Percentiles rank a stretch among this genome's conserved stretches.
Evolutionary conservation across 2,797 vertebrate species (phyloP).

Genomic region (Avahi laniger): DNA sequence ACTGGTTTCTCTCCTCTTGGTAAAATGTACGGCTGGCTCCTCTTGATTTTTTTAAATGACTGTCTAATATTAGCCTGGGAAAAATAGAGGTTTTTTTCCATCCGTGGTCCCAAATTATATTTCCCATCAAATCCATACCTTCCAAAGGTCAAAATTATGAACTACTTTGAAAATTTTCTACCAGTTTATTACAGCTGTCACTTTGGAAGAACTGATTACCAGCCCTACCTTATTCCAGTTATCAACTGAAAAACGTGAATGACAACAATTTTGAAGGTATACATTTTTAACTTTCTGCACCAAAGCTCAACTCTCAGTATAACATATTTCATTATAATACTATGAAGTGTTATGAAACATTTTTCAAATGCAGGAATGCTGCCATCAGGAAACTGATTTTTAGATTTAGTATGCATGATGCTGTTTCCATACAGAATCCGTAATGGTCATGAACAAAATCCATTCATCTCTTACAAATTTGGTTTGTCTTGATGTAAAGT

Average conservation of each 20-base stretch:
- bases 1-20: background rate
- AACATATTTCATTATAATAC: background rate
- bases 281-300: constrained; percentile 33
- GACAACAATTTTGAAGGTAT: background rate
- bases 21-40: background rate
- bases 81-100: constrained; percentile 24
- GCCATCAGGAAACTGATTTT: background rate
- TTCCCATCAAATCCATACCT: constrained; percentile 16
- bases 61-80: constrained; percentile 20
- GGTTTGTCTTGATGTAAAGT: background rate
- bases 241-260: constrained; percentile 14
- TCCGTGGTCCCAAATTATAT: constrained; percentile 35
- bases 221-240: background rate
- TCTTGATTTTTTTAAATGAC: constrained; percentile 45
- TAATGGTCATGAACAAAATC: background rate
- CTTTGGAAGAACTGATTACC: background rate
- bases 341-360: background rate
- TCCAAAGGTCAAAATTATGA: constrained; percentile 58
- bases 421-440: background rate
- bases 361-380: background rate
- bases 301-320: background rate
- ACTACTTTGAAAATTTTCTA: background rate
- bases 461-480: background rate
- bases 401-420: background rate
- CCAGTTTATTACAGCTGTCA: background rate